These are phyloP conservation scores for Steatornis caripensis DNA, from an alignment of 2,113 vertebrate genomes.

Conservation along the genomic window DNA sequence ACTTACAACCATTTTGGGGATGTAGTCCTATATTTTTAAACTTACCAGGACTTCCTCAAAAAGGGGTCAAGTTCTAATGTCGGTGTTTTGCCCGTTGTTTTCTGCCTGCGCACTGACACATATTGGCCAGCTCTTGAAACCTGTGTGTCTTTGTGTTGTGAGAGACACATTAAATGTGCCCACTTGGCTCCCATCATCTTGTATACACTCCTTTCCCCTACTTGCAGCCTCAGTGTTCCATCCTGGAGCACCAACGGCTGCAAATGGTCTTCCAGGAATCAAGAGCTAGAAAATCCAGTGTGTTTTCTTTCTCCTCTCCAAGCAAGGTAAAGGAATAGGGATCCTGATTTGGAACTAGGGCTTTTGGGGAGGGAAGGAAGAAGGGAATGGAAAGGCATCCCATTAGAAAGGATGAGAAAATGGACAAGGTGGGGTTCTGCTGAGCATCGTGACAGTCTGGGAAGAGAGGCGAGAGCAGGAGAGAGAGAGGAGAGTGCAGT, in stretches of 20 bases:
- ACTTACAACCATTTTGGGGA: neutral
- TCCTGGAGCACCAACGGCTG: neutral
- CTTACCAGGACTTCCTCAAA: neutral
- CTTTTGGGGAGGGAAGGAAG: neutral
- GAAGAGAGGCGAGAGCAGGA: neutral
- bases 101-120: neutral
- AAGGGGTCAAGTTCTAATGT: neutral
- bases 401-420: neutral
- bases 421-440: neutral
- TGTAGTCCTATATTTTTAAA: neutral
- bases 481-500: neutral
- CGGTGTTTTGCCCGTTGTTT: neutral
- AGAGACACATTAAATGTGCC: neutral
- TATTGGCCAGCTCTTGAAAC: neutral
- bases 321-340: neutral
- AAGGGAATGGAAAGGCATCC: neutral
- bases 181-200: neutral
- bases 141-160: neutral
- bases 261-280: neutral
- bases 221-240: neutral
- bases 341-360: neutral
- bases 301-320: neutral
- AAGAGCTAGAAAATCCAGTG: rapidly evolving
- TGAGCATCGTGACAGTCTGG: neutral
- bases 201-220: neutral